Conservation (phyloP, 2,797 vertebrate species). For the Falco naumanni region DNA sequence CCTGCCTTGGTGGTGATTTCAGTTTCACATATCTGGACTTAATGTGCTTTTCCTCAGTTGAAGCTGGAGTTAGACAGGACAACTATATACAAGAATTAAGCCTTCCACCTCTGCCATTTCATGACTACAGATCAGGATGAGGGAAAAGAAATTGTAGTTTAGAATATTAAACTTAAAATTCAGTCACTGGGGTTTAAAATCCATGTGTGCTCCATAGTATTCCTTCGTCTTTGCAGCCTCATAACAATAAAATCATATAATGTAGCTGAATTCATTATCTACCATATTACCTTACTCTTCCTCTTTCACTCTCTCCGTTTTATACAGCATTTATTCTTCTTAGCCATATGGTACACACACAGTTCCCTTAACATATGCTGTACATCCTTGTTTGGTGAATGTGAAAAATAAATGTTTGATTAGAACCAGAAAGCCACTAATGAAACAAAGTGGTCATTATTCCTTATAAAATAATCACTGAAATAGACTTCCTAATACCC, state of each 20-base stretch:
- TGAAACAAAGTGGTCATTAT: conserved; percentile 43
- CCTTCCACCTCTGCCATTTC: background rate
- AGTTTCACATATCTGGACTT: background rate
- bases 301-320: conserved; percentile 24
- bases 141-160: background rate
- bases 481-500: background rate
- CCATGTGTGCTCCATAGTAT: background rate
- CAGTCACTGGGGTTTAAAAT: background rate
- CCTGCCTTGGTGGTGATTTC: background rate
- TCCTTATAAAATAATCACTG: conserved; percentile 36
- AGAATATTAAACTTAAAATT: background rate
- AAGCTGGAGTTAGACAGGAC: background rate
- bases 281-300: conserved; percentile 40
- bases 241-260: background rate
- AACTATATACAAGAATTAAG: background rate
- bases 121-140: background rate
- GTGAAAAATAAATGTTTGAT: conserved; percentile 48
- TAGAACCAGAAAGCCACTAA: conserved; percentile 53
- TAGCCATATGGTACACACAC: conserved; percentile 25
- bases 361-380: conserved; percentile 6
- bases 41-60: background rate
- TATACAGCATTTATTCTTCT: background rate
- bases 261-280: conserved; percentile 17
- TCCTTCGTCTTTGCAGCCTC: background rate
- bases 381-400: background rate